Base-by-base conservation (phyloP, 2,888 invertebrate species). In the Cataglyphis albicans region DNA sequence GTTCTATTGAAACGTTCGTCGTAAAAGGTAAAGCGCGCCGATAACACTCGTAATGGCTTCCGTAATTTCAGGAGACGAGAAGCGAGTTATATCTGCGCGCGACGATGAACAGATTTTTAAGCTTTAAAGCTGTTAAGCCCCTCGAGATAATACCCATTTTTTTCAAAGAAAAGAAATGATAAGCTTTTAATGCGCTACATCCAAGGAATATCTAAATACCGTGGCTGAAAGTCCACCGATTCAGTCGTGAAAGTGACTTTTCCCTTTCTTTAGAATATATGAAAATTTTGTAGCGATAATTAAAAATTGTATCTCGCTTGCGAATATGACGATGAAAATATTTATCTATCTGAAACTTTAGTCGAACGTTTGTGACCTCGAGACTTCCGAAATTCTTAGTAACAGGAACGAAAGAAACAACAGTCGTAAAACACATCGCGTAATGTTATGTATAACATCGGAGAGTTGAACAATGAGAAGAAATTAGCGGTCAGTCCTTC, bases 1-100 rank as follows among this genome's bases (percentile, higher is more conserved):
- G 21, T 21, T 59, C 59, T 59, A 72, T 78, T 78, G 78, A 78
- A 70, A 59, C 25, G 78, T 78, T 78, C 18, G 59, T 78, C 78
- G 57, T 78, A 78, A 78, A 78, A 72, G 78, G 72, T 38, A 59
- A 78, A 78, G 59, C 72, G 59, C 59, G 59, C 12, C 59, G 78
- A 78, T 78, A 78, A 78, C 41, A 44, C 44, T 18, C 70, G 18
- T 70, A 78, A 78, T 78, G 78, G 72, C 72, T 78, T 72, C 78
- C 78, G 78, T 78, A 78, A 78, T 78, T 78, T 72, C 72, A 70
- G 44, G 59, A 32, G 72, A 41, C 32, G 70, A 44, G 68, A 32
- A 10, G 29, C 57, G 78, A 3, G 12, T 70, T 29, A n/a, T 55
- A 29, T 38, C 1, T 25, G 48, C 48, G 18, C 48, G 25, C 10